phyloP scores from a whole-genome alignment of 2,888 invertebrate species.

The Coenonympha arcania region DNA sequence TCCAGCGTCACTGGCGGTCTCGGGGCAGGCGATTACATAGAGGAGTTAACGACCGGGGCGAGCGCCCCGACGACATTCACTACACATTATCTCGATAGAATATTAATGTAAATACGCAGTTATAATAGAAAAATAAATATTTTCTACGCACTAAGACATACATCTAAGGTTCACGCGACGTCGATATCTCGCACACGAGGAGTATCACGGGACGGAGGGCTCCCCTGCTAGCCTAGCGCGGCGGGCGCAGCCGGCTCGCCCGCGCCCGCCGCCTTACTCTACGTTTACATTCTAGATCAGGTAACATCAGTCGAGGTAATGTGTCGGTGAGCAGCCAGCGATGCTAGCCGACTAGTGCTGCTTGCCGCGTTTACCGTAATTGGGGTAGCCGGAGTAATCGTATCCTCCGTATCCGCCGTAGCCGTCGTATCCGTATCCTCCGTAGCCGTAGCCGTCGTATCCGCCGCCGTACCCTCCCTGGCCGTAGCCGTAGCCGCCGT shows the following conservation, averaged over 20 bases:
- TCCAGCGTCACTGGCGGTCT: slow-evolving; percentile 45
- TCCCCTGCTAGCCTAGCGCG: slow-evolving; percentile 52
- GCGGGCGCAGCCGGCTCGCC: slow-evolving; percentile 22
- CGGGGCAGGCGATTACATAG: slow-evolving; percentile 47
- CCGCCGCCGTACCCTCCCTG: slow-evolving; percentile 81
- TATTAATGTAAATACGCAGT: slow-evolving; percentile 62
- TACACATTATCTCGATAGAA: slow-evolving; percentile 74
- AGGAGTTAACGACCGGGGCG: slow-evolving; percentile 46
- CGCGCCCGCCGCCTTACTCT: slow-evolving; percentile 52
- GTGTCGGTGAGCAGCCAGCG: slow-evolving; percentile 67
- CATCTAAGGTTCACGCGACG: slow-evolving; percentile 71
- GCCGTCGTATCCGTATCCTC: slow-evolving; percentile 83
- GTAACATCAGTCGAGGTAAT: slow-evolving; percentile 75
- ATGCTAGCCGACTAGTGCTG: slow-evolving; percentile 63
- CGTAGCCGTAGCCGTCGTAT: slow-evolving; percentile 82
- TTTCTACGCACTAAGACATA: slow-evolving; percentile 73
- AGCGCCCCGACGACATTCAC: slow-evolving; percentile 71
- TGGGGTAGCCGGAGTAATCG: slow-evolving; percentile 86
- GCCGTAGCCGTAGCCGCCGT: slow-evolving; percentile 81
- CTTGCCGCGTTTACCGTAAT: slow-evolving; percentile 82
- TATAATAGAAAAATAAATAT: slow-evolving; percentile 73
- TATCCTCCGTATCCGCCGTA: slow-evolving; percentile 86
- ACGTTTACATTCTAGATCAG: slow-evolving; percentile 70
- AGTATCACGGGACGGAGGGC: slow-evolving; percentile 69
- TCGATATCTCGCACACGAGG: slow-evolving; percentile 64